phyloP scores from a whole-genome alignment of 2,113 vertebrate species.

The Eonycteris spelaea region DNA sequence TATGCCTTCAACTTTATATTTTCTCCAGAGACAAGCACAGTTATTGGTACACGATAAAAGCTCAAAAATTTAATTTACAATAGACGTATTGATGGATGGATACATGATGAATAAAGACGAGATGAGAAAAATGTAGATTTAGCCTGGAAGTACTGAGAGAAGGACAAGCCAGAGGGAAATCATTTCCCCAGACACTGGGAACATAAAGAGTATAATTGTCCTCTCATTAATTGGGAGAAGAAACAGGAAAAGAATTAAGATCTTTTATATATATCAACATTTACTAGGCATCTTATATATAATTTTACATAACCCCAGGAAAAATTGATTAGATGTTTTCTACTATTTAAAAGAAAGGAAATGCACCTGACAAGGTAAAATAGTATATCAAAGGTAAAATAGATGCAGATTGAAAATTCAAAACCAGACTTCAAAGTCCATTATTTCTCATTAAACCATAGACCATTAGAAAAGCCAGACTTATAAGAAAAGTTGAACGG shows the following conservation, averaged over 20 bases:
- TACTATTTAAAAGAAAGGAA: not conserved
- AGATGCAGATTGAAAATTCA: not conserved
- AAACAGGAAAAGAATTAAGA: not conserved
- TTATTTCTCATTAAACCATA: not conserved
- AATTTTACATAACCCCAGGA: not conserved
- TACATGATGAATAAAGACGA: not conserved
- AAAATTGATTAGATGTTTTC: not conserved
- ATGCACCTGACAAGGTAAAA: not conserved
- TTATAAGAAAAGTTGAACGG: not conserved
- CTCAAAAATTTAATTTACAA: not conserved
- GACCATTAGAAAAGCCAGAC: not conserved
- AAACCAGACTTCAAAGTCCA: not conserved
- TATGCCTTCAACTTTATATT: not conserved
- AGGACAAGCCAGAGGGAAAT: not conserved
- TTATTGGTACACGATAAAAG: not conserved
- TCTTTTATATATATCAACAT: not conserved
- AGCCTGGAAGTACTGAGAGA: not conserved
- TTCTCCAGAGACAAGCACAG: not conserved
- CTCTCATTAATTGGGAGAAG: not conserved
- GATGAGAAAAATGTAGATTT: not conserved
- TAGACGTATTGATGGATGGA: not conserved
- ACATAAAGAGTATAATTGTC: not conserved
- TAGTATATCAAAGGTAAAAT: not conserved
- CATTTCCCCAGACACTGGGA: not conserved
- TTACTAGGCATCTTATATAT: not conserved